Percentiles rank a stretch among this genome's conserved stretches.
Conservation (phyloP, 2,113 vertebrate genomes). For the Nansenia antarctica region DNA sequence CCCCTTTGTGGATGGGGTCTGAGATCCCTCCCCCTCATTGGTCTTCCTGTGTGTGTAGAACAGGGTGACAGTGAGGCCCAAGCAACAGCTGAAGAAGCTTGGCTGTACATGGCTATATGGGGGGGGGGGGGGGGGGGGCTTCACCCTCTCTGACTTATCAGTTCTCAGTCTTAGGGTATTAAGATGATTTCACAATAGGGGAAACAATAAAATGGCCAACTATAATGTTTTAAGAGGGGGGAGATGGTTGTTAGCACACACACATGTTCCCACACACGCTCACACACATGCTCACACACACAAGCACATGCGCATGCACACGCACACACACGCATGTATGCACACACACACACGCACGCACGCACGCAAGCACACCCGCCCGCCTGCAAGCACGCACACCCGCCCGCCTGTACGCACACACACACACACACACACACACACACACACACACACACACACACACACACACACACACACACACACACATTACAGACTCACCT, state of each 20-base stretch:
- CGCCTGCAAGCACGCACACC: too few species aligned
- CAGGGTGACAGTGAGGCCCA: slow-evolving; percentile 69
- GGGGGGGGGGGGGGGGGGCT: slow-evolving; percentile 48
- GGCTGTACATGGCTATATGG: slow-evolving; percentile 41
- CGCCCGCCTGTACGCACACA: too few species aligned
- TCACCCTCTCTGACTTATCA: slow-evolving; percentile 25
- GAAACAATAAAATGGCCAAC: slow-evolving; percentile 45
- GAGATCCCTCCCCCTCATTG: slow-evolving; percentile 56
- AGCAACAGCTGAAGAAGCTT: slow-evolving; percentile 71
- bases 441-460: too few species aligned
- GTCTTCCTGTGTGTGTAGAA: slow-evolving; percentile 32
- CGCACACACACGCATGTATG: background rate
- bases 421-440: too few species aligned
- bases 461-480: background rate
- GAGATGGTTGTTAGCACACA: too few species aligned
- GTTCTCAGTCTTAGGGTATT: too few species aligned
- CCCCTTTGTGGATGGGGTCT: slow-evolving; percentile 60
- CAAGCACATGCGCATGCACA: too few species aligned
- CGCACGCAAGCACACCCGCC: too few species aligned
- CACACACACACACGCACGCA: background rate
- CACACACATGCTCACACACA: too few species aligned
- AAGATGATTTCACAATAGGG: slow-evolving; percentile 51
- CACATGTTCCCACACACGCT: background rate
- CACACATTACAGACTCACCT: slow-evolving; percentile 4
- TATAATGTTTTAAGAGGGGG: too few species aligned